Percentiles rank a stretch among this genome's conserved stretches.
Evolutionary conservation across 2,888 invertebrate species (phyloP).

Genomic region (Hirudinaria manillensis): DNA sequence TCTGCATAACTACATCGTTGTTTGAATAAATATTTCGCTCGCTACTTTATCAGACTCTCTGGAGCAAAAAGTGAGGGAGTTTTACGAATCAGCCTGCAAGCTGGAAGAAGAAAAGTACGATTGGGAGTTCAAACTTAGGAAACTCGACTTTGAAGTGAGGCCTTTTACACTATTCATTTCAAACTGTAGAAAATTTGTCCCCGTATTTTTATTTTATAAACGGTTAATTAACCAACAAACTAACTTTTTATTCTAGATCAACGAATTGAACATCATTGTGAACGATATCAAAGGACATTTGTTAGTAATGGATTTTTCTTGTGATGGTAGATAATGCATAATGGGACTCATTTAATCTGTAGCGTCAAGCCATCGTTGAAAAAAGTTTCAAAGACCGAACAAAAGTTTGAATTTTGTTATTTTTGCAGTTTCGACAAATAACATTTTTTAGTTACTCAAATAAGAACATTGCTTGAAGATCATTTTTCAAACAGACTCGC

Average conservation of each 20-base stretch:
- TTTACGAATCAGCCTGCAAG: slow-evolving; percentile 82
- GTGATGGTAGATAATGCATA: not conserved
- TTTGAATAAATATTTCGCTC: not conserved
- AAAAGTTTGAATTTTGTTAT: slow-evolving; percentile 43
- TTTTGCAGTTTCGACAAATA: not conserved
- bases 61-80: slow-evolving; percentile 86
- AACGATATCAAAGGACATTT: slow-evolving; percentile 99
- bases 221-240: not conserved
- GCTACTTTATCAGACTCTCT: slow-evolving; percentile 68
- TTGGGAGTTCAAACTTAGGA: slow-evolving; percentile 90
- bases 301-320: slow-evolving; percentile 44
- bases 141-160: slow-evolving; percentile 89
- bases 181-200: not conserved
- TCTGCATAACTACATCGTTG: too few species aligned
- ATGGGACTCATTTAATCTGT: slow-evolving; percentile 26
- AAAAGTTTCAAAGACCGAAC: slow-evolving; percentile 97
- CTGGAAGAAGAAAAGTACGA: slow-evolving; percentile 98
- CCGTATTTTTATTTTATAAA: not conserved
- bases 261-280: slow-evolving; percentile 97
- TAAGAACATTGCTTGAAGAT: not conserved
- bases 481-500: slow-evolving; percentile 26
- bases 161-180: not conserved
- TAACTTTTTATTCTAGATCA: slow-evolving; percentile 64
- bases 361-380: slow-evolving; percentile 93
- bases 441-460: not conserved